Evolutionary conservation across 2,113 vertebrate species (phyloP).

Genomic region (Haplochromis burtoni): DNA sequence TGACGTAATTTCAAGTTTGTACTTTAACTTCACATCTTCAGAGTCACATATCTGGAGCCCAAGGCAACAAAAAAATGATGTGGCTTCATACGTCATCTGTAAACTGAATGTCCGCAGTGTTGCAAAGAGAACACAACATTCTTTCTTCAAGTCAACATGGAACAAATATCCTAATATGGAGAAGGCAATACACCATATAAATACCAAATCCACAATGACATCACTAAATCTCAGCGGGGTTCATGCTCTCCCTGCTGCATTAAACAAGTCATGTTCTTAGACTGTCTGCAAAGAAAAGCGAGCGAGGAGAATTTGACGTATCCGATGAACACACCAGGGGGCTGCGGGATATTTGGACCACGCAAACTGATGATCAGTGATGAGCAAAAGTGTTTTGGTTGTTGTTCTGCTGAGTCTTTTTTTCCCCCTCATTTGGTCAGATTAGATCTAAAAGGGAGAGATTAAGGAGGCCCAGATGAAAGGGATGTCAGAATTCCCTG

Average conservation of each 20-base stretch:
- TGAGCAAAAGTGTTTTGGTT: neutral
- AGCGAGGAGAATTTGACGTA: neutral
- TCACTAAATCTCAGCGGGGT: neutral
- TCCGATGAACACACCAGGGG: neutral
- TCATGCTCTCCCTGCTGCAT: neutral
- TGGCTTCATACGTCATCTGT: neutral
- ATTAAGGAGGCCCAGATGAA: neutral
- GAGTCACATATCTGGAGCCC: neutral
- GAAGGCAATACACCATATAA: neutral
- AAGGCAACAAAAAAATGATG: neutral
- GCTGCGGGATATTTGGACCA: neutral
- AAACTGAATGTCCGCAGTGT: neutral
- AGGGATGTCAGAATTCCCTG: neutral
- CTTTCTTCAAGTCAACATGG: neutral
- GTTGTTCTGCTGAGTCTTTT: neutral
- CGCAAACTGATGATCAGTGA: neutral
- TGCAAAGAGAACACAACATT: neutral
- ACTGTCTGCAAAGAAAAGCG: neutral
- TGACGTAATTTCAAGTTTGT: neutral
- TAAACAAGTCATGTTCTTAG: constrained; percentile 3
- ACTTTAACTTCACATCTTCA: neutral
- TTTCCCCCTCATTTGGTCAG: neutral
- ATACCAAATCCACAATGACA: neutral
- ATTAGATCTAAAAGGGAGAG: neutral
- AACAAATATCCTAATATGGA: constrained; percentile 28